Evolutionary conservation across 2,888 invertebrate species (phyloP).

Genomic region (Spodoptera exigua): DNA sequence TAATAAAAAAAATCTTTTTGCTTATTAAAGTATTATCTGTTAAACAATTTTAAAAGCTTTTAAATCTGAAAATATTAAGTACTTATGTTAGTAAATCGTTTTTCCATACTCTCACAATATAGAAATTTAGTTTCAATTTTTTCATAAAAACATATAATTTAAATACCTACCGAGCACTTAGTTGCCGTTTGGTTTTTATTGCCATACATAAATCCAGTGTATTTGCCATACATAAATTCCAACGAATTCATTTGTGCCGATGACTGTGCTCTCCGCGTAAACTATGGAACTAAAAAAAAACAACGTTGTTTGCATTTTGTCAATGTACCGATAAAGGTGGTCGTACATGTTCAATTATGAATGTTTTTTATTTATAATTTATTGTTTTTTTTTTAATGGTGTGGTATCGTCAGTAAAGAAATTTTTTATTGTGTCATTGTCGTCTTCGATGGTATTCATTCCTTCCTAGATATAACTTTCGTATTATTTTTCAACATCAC

Average conservation of each 20-base stretch:
- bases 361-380: neutral
- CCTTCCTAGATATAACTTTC: no score
- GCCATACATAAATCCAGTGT: constrained; percentile 44
- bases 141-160: constrained; percentile 11
- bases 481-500: no score
- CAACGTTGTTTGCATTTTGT: constrained; percentile 41
- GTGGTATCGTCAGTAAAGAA: no score
- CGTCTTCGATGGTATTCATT: no score
- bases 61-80: no score
- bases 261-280: constrained; percentile 35
- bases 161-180: constrained; percentile 24
- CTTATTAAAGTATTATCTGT: neutral
- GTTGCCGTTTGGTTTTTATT: constrained; percentile 46
- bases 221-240: constrained; percentile 45
- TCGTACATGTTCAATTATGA: constrained; percentile 1
- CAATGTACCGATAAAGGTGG: constrained; percentile 30
- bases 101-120: no score
- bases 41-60: no score
- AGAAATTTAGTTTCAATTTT: no score
- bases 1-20: no score
- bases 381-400: no score
- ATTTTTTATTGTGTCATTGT: no score
- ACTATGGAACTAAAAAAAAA: constrained; percentile 42
- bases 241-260: constrained; percentile 46
- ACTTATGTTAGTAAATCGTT: no score